Conservation (phyloP, 2,113 vertebrate genomes). For the Microtus montanus region DNA sequence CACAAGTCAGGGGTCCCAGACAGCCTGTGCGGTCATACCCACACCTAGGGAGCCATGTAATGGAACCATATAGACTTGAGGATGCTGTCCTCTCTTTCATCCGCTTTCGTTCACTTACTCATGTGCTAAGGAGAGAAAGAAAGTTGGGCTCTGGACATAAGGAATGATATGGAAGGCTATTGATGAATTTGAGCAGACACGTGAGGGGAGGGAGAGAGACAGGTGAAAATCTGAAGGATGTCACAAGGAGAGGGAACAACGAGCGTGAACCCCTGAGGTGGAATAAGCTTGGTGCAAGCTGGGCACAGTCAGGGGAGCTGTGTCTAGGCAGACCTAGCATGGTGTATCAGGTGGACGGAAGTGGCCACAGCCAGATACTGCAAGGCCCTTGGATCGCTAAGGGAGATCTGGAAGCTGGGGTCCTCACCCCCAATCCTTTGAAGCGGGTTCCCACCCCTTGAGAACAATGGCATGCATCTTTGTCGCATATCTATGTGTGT, state of each 20-base stretch:
- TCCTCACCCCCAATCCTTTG: background rate
- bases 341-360: background rate
- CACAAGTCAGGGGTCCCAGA: background rate
- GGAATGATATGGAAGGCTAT: background rate
- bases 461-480: background rate
- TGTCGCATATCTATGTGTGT: background rate
- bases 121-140: background rate
- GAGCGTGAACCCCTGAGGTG: background rate
- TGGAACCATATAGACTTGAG: fast-evolving
- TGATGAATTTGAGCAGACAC: background rate
- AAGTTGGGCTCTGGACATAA: background rate
- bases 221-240: background rate
- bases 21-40: background rate
- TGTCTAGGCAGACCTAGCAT: background rate
- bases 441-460: background rate
- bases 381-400: background rate
- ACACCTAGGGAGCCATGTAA: too few species aligned
- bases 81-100: too few species aligned
- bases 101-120: too few species aligned
- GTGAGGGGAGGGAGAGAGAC: background rate
- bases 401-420: background rate
- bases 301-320: background rate
- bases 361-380: background rate
- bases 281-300: background rate
- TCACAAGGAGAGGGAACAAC: background rate